Evolutionary conservation across 2,797 vertebrate genomes (phyloP).

Genomic region (Centroberyx gerrardi): DNA sequence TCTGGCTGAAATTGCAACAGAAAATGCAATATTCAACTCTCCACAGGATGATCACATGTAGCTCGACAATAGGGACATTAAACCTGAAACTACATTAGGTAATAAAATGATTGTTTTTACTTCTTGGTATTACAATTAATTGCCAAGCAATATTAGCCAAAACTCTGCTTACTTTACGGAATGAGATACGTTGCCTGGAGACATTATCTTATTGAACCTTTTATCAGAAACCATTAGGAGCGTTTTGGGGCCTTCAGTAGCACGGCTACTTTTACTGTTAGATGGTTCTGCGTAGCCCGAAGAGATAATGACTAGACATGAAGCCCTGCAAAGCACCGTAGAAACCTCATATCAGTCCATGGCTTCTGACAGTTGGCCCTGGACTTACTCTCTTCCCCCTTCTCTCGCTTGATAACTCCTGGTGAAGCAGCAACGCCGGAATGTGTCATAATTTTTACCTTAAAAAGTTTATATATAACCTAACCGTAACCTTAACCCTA

Average conservation of each 20-base stretch:
- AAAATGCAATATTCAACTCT: not conserved
- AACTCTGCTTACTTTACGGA: slow-evolving; percentile 58
- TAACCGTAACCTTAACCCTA: too few relatives aligned
- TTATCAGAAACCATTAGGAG: slow-evolving; percentile 35
- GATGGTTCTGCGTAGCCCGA: slow-evolving; percentile 28
- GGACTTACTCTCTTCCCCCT: not conserved
- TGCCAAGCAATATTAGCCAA: slow-evolving; percentile 61
- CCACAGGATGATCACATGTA: too few relatives aligned
- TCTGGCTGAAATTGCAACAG: not conserved
- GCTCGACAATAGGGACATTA: too few relatives aligned
- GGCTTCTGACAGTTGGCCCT: not conserved
- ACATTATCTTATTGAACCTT: slow-evolving; percentile 62
- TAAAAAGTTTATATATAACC: too few relatives aligned
- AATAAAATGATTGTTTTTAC: slow-evolving; percentile 62
- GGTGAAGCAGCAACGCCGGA: too few relatives aligned
- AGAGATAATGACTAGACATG: slow-evolving; percentile 34
- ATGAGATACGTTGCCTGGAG: slow-evolving; percentile 53
- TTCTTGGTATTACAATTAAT: not conserved
- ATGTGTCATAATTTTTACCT: too few relatives aligned
- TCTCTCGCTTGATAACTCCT: too few relatives aligned
- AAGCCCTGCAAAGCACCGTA: not conserved
- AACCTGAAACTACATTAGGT: slow-evolving; percentile 70
- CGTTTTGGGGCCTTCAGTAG: slow-evolving; percentile 37
- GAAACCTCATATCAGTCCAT: not conserved
- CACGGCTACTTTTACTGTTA: slow-evolving; percentile 31